phyloP scores from a whole-genome alignment of 2,113 vertebrate species.

The Sclerurus mexicanus region DNA sequence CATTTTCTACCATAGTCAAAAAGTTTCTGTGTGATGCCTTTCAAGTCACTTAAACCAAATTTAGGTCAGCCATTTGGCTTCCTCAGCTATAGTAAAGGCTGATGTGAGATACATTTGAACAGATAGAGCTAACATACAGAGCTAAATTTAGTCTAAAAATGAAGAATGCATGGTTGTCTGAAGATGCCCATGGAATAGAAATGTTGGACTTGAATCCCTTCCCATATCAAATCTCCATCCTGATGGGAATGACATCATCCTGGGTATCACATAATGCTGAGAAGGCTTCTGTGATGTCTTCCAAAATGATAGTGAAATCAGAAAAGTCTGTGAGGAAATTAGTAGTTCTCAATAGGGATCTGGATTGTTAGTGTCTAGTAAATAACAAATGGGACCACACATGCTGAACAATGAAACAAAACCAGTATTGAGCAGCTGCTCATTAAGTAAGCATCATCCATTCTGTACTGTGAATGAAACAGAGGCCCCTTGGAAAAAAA shows the following conservation, averaged over 20 bases:
- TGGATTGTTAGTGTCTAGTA: not conserved
- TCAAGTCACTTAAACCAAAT: not conserved
- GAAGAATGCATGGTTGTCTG: not conserved
- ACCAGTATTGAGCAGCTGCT: conserved; percentile 42
- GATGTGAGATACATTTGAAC: not conserved
- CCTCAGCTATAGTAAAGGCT: not conserved
- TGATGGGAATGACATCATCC: not conserved
- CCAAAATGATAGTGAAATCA: not conserved
- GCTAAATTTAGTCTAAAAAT: not conserved
- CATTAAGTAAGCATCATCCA: conserved; percentile 21
- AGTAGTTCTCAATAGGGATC: not conserved
- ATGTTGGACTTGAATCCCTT: not conserved
- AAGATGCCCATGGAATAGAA: not conserved
- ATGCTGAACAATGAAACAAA: conserved; percentile 40
- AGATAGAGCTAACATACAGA: not conserved
- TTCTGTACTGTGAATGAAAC: not conserved
- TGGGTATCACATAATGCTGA: not conserved
- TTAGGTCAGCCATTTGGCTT: not conserved
- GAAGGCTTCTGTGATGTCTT: not conserved
- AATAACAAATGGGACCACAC: conserved; percentile 54
- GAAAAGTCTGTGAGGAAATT: conserved; percentile 23
- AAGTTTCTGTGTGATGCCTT: not conserved
- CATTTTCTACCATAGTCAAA: not conserved
- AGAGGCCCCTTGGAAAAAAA: not conserved
- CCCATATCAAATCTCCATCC: not conserved